These are phyloP conservation scores for Chrysochloris asiatica DNA, from an alignment of 2,113 vertebrate species.

Conservation along the genomic window DNA sequence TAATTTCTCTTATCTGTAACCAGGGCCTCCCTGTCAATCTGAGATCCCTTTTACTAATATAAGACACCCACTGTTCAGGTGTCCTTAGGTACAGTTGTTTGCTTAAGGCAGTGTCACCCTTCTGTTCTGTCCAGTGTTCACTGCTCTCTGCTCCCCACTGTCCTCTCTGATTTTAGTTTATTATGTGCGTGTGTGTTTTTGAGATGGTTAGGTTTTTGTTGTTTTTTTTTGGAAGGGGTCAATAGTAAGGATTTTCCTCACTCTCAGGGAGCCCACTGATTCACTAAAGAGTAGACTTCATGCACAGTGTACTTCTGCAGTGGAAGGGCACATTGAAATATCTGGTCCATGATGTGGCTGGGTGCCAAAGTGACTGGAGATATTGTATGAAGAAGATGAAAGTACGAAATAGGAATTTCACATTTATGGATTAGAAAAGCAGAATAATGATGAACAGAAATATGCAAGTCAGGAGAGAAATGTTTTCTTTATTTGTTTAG, in stretches of 20 bases:
- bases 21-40: not conserved
- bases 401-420: not conserved
- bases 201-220: not conserved
- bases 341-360: not conserved
- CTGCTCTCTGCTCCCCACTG: not conserved
- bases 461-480: not conserved
- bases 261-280: not conserved
- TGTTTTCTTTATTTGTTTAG: no score
- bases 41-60: not conserved
- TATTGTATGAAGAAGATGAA: not conserved
- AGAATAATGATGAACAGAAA: not conserved
- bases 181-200: not conserved
- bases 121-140: not conserved
- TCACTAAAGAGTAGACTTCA: not conserved
- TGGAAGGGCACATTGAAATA: not conserved
- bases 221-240: not conserved
- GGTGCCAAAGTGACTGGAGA: not conserved
- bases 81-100: not conserved
- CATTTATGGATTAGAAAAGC: not conserved
- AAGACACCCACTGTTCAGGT: not conserved
- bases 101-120: accelerated
- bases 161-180: not conserved
- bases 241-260: not conserved
- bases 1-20: accelerated
- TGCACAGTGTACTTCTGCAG: not conserved